phyloP scores from a whole-genome alignment of 2,888 invertebrate genomes.

The Stenodema calcarata region DNA sequence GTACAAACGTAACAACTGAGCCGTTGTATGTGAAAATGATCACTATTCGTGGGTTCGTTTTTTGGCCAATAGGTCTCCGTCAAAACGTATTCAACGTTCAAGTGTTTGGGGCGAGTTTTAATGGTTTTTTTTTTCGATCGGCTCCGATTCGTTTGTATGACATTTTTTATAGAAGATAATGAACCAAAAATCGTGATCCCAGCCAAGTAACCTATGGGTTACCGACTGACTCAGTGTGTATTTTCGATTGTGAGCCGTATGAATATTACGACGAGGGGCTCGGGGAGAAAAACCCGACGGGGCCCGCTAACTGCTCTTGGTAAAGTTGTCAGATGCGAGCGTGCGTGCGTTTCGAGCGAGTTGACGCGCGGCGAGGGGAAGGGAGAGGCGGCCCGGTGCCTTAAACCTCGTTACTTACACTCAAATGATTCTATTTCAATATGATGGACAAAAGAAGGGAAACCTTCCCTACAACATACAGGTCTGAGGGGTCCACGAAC shows the following conservation, averaged over 20 bases:
- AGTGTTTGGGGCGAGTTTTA: too few species aligned
- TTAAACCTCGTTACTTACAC: constrained; percentile 74
- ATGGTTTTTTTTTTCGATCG: too few species aligned
- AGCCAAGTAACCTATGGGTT: too few species aligned
- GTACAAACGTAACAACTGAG: too few species aligned
- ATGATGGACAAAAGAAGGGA: constrained; percentile 57
- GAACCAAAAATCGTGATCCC: too few species aligned
- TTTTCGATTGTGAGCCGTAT: background rate
- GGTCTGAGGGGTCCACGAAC: background rate
- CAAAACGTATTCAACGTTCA: too few species aligned
- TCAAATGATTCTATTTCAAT: constrained; percentile 76
- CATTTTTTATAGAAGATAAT: too few species aligned
- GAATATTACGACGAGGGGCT: background rate
- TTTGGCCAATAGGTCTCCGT: too few species aligned
- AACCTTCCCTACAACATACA: constrained; percentile 19
- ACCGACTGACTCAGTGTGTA: too few species aligned
- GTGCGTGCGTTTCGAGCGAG: constrained; percentile 13
- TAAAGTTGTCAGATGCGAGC: constrained; percentile 39
- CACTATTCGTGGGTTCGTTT: too few species aligned
- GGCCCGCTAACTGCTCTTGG: constrained; percentile 31
- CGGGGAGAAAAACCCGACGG: background rate
- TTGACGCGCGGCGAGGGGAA: background rate
- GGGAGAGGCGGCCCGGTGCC: constrained; percentile 56
- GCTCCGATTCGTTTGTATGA: too few species aligned
- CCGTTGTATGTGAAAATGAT: too few species aligned